A percentile compares a stretch with the other conserved stretches of the same genome.
Evolutionary conservation across 2,113 vertebrate genomes (phyloP).

Genomic region (Tapirus terrestris): DNA sequence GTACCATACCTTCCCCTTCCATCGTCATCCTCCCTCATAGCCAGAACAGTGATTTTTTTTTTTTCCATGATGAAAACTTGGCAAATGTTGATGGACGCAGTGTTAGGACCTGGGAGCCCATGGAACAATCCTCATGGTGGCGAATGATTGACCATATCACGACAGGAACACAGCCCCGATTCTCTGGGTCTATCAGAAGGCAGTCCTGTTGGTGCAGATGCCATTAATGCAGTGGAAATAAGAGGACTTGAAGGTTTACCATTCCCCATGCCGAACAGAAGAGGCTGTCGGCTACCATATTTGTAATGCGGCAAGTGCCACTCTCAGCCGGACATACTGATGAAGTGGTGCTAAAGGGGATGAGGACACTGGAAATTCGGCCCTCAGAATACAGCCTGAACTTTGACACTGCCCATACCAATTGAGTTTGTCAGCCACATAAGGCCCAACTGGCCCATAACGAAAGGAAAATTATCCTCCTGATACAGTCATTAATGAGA

Average conservation of each 20-base stretch:
- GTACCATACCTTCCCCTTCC: background rate
- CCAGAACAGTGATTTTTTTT: no score
- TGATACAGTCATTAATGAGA: background rate
- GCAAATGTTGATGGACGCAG: background rate
- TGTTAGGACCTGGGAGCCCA: background rate
- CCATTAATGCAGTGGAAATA: background rate
- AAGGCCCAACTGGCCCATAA: background rate
- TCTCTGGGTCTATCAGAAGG: background rate
- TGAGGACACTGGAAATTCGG: rapidly evolving
- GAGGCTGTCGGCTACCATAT: background rate
- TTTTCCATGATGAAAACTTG: background rate
- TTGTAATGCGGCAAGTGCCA: background rate
- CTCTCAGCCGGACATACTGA: no score
- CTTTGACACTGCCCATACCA: background rate
- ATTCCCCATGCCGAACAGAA: background rate
- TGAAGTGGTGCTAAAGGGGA: background rate
- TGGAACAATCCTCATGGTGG: background rate
- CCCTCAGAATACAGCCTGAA: background rate
- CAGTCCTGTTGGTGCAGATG: background rate
- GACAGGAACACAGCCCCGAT: background rate
- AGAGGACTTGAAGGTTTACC: background rate
- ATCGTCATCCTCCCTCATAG: background rate
- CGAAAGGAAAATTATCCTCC: background rate
- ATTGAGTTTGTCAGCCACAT: background rate
- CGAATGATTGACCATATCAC: background rate